phyloP scores from a whole-genome alignment of 2,797 vertebrate species.

The Sphenodon punctatus region DNA sequence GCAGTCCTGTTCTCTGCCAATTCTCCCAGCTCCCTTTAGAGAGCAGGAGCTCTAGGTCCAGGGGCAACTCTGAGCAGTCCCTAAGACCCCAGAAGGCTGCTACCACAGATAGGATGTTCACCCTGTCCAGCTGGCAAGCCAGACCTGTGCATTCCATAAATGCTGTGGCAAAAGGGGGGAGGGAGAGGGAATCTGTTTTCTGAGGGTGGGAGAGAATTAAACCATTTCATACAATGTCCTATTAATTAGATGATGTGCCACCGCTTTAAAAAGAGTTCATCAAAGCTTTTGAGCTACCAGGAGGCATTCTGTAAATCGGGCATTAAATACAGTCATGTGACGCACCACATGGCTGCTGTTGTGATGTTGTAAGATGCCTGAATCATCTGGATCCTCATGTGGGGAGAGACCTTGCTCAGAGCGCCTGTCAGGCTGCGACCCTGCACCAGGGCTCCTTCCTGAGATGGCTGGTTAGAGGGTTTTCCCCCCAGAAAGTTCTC shows the following conservation, averaged over 20 bases:
- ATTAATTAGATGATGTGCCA: background rate
- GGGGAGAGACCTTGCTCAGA: background rate
- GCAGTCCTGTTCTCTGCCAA: too few relatives aligned
- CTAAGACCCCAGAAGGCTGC: too few relatives aligned
- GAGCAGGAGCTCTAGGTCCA: too few relatives aligned
- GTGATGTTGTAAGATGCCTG: background rate
- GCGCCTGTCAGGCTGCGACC: too few relatives aligned
- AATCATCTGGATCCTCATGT: background rate
- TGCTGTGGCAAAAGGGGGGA: background rate
- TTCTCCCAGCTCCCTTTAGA: too few relatives aligned
- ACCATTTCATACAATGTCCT: background rate
- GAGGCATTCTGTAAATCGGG: background rate
- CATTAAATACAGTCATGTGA: background rate
- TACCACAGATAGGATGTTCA: too few relatives aligned
- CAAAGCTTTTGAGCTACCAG: background rate
- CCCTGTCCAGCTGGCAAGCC: too few relatives aligned
- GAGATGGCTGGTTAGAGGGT: background rate
- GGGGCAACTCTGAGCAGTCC: too few relatives aligned
- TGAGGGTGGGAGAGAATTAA: background rate
- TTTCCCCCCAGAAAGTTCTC: background rate
- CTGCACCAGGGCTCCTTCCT: too few relatives aligned
- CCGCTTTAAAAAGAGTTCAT: background rate
- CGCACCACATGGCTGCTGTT: background rate
- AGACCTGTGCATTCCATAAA: background rate
- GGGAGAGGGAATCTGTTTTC: too few relatives aligned